phyloP scores from a whole-genome alignment of 2,888 invertebrate species.

The Tenthredo livida region DNA sequence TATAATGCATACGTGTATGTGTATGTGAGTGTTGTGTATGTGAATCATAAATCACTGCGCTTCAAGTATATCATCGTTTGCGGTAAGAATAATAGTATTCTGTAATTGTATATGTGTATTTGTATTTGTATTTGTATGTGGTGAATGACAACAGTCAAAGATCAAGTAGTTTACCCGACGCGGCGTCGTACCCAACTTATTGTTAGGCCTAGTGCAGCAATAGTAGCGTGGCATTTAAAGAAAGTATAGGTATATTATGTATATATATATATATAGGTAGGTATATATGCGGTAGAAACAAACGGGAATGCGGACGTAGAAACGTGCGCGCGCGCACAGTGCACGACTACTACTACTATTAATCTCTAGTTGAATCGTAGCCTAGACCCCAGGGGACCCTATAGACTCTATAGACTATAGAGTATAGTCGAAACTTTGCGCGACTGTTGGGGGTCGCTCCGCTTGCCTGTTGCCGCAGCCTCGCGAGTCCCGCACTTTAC shows the following conservation, averaged over 20 bases:
- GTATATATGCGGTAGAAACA: neutral
- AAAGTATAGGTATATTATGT: neutral
- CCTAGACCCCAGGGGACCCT: slow-evolving; percentile 6
- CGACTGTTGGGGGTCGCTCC: neutral
- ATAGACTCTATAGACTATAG: neutral
- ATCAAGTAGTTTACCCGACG: slow-evolving; percentile 22
- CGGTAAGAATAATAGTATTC: neutral
- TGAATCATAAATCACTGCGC: slow-evolving; percentile 8
- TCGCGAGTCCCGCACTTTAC: slow-evolving; percentile 32
- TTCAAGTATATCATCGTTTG: slow-evolving; percentile 6
- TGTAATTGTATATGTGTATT: neutral
- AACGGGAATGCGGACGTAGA: slow-evolving; percentile 36
- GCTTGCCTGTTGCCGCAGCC: neutral
- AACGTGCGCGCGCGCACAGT: slow-evolving; percentile 18
- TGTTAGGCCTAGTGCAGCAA: neutral
- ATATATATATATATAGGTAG: neutral
- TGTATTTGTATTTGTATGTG: neutral
- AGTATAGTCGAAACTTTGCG: neutral
- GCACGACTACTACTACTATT: neutral
- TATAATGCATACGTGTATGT: neutral
- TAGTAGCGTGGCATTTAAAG: slow-evolving; percentile 39
- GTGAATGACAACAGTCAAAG: neutral
- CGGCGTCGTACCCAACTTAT: neutral
- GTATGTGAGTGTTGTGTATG: neutral
- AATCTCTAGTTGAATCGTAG: neutral